Conservation (phyloP, 2,888 invertebrate species). For the Oscheius sp. region DNA sequence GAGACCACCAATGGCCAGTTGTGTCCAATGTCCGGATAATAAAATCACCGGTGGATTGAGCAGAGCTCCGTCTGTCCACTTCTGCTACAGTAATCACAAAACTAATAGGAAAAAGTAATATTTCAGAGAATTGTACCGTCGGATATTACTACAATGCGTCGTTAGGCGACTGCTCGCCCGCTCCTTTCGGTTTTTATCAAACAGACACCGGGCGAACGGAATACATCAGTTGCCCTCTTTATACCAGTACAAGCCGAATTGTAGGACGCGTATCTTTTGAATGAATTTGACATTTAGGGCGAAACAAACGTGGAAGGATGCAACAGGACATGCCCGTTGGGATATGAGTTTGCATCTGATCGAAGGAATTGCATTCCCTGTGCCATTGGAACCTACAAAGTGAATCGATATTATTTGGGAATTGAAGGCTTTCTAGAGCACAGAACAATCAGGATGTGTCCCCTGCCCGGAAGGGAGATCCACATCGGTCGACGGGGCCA, state of each 20-base stretch:
- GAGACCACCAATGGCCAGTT: neutral
- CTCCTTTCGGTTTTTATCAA: conserved; percentile 13
- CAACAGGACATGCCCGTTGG: conserved; percentile 9
- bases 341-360: conserved; percentile 13
- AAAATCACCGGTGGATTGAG: conserved; percentile 21
- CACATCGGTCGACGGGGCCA: neutral
- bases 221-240: conserved; percentile 20
- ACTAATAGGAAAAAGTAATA: neutral
- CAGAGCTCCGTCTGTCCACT: neutral
- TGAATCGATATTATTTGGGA: neutral
- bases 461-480: conserved; percentile 12
- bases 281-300: conserved; percentile 5
- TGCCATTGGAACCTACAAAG: conserved; percentile 30
- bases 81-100: neutral
- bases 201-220: neutral
- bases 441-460: neutral
- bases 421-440: neutral
- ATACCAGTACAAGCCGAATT: conserved; percentile 8
- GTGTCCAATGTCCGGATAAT: neutral
- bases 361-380: conserved; percentile 9
- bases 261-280: too few species aligned
- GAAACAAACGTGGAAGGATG: conserved; percentile 13
- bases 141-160: conserved; percentile 6
- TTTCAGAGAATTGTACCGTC: conserved; percentile 15
- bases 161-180: neutral